Evolutionary conservation across 1,140 invertebrate genomes (phyloP).

Genomic region (Scaptomyza graminum): DNA sequence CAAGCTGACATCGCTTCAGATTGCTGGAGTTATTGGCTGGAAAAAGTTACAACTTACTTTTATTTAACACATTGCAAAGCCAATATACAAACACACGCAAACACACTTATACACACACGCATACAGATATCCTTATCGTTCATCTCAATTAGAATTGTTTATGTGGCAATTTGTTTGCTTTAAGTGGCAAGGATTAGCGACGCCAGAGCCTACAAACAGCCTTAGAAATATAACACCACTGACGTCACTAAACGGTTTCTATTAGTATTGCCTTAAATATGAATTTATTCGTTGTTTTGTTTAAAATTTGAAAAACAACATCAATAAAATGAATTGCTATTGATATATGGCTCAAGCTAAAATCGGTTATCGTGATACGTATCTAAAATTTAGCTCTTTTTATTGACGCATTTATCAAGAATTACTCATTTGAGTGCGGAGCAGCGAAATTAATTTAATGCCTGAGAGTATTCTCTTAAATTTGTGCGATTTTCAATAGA

Average conservation of each 20-base stretch:
- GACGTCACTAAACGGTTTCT: conserved; percentile 45
- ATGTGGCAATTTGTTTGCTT: conserved; percentile 77
- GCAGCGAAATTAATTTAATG: too few species aligned
- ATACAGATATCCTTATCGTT: conserved; percentile 57
- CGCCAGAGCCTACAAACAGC: conserved; percentile 44
- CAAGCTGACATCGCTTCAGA: not conserved
- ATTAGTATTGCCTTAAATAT: conserved; percentile 55
- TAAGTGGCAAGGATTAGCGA: conserved; percentile 71
- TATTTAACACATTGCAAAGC: conserved; percentile 52
- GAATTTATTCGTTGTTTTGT: conserved; percentile 58
- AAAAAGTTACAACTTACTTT: conserved; percentile 56
- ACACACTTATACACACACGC: not conserved
- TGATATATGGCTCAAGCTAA: not conserved
- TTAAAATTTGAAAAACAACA: conserved; percentile 14
- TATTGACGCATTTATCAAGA: too few species aligned
- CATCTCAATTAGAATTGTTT: conserved; percentile 80
- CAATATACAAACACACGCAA: not conserved
- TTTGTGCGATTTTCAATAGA: too few species aligned
- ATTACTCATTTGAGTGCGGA: too few species aligned
- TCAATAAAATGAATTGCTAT: conserved; percentile 3
- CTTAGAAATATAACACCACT: conserved; percentile 47
- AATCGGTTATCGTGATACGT: not conserved
- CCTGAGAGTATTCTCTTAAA: too few species aligned
- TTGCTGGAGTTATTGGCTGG: not conserved
- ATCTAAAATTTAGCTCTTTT: not conserved